Evolutionary conservation across 2,797 vertebrate genomes (phyloP).

Genomic region (Arrhamphus sclerolepis): DNA sequence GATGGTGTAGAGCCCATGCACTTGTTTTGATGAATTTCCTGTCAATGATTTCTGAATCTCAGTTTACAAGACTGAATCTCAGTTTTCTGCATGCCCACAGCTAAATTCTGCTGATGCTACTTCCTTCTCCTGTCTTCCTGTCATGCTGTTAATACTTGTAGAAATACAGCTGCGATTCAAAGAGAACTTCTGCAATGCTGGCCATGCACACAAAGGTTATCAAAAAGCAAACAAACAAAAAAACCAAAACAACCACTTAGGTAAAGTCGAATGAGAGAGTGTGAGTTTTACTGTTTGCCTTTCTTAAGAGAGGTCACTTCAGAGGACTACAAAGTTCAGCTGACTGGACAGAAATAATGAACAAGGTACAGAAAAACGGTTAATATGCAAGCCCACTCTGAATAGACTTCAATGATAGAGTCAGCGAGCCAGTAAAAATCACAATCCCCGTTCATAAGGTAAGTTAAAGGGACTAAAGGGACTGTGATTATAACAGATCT

Average conservation of each 20-base stretch:
- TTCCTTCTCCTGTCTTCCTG: constrained; percentile 8
- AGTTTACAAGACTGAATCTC: too few species aligned
- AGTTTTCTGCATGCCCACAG: too few species aligned
- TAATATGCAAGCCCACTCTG: constrained; percentile 18
- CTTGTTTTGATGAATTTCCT: too few species aligned
- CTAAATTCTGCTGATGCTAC: too few species aligned
- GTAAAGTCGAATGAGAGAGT: neutral
- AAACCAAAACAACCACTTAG: too few species aligned
- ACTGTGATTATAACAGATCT: neutral
- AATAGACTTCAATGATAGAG: neutral
- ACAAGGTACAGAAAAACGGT: constrained; percentile 6
- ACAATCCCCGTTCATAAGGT: neutral
- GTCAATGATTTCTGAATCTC: too few species aligned
- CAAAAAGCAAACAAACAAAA: too few species aligned
- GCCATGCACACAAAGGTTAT: neutral
- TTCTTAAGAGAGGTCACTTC: constrained; percentile 19
- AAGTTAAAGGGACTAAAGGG: neutral
- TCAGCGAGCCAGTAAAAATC: neutral
- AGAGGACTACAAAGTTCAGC: constrained; percentile 5
- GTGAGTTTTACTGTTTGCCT: constrained; percentile 23
- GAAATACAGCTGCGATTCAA: too few species aligned
- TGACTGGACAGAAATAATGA: constrained; percentile 17
- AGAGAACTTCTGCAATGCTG: too few species aligned
- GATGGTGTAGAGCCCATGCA: too few species aligned
- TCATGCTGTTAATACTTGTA: neutral